A percentile compares a stretch with the other conserved stretches of the same genome.
These are phyloP conservation scores for Otus sunia DNA, from an alignment of 2,113 vertebrate genomes.

Conservation along the genomic window DNA sequence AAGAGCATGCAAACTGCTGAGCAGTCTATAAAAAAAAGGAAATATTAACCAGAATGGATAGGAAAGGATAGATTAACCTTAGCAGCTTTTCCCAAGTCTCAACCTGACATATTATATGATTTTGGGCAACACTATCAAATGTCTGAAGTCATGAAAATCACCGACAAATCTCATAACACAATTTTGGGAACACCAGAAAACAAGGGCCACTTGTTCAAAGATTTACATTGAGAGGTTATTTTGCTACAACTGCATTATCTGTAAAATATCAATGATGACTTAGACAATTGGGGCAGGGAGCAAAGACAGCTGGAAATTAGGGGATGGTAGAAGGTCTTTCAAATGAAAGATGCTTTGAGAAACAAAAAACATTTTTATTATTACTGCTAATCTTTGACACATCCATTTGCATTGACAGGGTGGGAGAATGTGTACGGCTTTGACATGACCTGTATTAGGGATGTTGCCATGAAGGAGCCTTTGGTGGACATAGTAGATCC, in stretches of 20 bases:
- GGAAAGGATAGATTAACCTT: background rate
- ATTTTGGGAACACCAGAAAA: background rate
- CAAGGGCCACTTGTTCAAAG: background rate
- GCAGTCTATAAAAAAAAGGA: background rate
- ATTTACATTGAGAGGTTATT: background rate
- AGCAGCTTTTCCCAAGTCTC: background rate
- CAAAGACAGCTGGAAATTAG: background rate
- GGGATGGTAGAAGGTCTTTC: background rate
- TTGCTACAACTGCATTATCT: background rate
- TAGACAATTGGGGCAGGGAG: background rate
- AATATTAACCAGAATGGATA: background rate
- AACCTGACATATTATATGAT: background rate
- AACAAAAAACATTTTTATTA: background rate
- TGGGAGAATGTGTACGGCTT: constrained; percentile 99
- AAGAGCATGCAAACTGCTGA: background rate
- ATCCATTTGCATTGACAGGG: constrained; percentile 78
- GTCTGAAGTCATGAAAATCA: background rate
- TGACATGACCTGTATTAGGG: constrained; percentile 98
- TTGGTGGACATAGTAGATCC: constrained; percentile 95
- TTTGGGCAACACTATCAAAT: background rate
- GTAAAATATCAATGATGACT: background rate
- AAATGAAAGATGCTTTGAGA: background rate
- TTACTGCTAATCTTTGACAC: constrained; percentile 12
- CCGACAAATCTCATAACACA: background rate
- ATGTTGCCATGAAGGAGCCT: constrained; percentile 96